Conservation (phyloP, 2,113 vertebrate species). For the Paratilapia polleni region DNA sequence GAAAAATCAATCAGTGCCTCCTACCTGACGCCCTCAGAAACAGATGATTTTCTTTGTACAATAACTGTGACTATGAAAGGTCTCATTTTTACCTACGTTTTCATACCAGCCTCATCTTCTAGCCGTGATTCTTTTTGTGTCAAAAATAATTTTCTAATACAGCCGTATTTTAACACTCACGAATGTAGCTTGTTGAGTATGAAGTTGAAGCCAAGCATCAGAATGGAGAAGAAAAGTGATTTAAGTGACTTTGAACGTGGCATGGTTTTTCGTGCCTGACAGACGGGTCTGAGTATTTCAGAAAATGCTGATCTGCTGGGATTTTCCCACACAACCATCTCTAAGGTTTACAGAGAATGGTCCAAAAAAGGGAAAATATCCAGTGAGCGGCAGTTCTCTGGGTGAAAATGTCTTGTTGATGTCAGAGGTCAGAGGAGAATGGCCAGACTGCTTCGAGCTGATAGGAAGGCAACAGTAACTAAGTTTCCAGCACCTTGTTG, state of each 20-base stretch:
- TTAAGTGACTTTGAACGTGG: background rate
- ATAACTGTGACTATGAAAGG: background rate
- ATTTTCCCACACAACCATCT: background rate
- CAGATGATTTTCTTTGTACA: background rate
- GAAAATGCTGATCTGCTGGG: background rate
- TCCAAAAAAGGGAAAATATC: background rate
- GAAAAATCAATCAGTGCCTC: slow-evolving; percentile 3
- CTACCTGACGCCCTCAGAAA: background rate
- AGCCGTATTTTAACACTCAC: background rate
- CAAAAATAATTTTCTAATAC: background rate
- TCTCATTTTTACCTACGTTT: background rate
- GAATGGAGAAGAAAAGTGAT: background rate
- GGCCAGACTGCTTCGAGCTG: background rate
- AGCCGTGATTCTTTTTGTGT: background rate
- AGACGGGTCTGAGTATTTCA: background rate
- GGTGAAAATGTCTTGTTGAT: background rate
- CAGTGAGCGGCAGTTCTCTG: background rate
- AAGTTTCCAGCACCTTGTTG: background rate
- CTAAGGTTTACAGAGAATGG: background rate
- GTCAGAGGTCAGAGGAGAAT: background rate
- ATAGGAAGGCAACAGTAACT: background rate
- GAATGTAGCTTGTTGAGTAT: background rate
- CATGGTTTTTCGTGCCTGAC: background rate
- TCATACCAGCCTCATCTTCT: background rate
- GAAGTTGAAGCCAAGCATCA: background rate